Conservation (phyloP, 2,113 vertebrate species). For the Sus scrofa region T2T-Sscrofa CM000817.6:145069501-145070000, state of each 20-base stretch:
- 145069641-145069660: neutral
- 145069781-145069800: slow-evolving; percentile 5
- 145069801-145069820: neutral
- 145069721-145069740: neutral
- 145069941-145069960: neutral
- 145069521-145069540: neutral
- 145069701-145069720: neutral
- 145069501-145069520: neutral
- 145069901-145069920: neutral
- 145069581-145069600: neutral
- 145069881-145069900: neutral
- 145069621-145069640: neutral
- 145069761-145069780: neutral
- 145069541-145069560: slow-evolving; percentile 85
- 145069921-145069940: neutral
- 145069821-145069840: neutral
- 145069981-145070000: neutral
- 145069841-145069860: neutral
- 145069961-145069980: neutral
- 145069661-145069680: neutral
- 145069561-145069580: slow-evolving; percentile 81
- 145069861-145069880: neutral
- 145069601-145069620: neutral
- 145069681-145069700: neutral
- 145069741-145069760: neutral